Evolutionary conservation across 2,888 invertebrate species (phyloP), one percentile per base, ranked within the genome.

Genomic region (Mycalesis mineus): DNA sequence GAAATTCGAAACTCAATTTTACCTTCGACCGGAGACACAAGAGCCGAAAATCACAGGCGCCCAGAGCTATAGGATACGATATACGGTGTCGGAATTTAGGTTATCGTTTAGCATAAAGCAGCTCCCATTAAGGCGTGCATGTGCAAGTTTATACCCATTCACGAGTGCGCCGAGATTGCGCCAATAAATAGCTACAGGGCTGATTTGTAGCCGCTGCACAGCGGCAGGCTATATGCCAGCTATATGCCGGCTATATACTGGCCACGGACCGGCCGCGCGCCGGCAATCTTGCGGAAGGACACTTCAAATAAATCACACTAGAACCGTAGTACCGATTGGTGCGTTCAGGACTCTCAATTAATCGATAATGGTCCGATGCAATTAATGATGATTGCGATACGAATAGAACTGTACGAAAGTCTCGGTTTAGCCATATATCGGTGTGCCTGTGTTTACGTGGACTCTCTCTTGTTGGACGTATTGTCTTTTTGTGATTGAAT

Each of bases 161-260:
- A 50, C 11, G 40, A 50, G 14, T 29, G 50, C 40, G 40, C 29
- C 50, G 57, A 57, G 53, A 60, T 58, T 57, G 56, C 57, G 55
- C 50, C 60, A 63, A 62, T 65, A 63, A 59, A 64, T 59, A 59
- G 60, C 40, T 62, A 63, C 57, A 57, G 52, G 60, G 60, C 60
- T 65, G 62, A 65, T 64, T 64, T 64, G 65, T 64, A 60, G 62
- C 56, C 49, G 57, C 47, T 55, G 62, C 63, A 62, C 61, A 61
- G 57, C 57, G 58, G 55, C 57, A 29, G 44, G 39, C 42, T 53
- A 39, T 54, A 54, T 42, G 56, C 56, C 49, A 36, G 50, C 45
- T 45, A 31, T 31, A 31, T 31, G 9, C 36, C 36, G 11, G 36
- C 36, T 36, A 36, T 36, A 36, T 36, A 36, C 31, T 31, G 45